phyloP scores from a whole-genome alignment of 1,140 invertebrate genomes.

The Camponotus pennsylvanicus region DNA sequence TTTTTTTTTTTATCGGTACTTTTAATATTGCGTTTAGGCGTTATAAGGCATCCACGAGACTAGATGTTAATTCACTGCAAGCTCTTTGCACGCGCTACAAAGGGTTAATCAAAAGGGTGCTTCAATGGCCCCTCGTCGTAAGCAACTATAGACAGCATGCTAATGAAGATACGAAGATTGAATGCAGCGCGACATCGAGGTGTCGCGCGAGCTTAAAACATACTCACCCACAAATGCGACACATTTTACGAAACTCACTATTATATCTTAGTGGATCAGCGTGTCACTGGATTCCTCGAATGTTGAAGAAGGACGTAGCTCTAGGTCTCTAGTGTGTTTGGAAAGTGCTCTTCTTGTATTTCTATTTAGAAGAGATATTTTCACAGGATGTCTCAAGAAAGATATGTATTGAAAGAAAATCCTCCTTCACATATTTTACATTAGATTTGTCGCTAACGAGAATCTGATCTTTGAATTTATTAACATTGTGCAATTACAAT shows the following conservation, averaged over 20 bases:
- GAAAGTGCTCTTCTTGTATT: neutral
- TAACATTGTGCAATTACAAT: constrained; percentile 12
- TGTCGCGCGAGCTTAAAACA: constrained; percentile 16
- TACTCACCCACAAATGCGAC: constrained; percentile 43
- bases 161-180: constrained; percentile 57
- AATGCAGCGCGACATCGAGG: constrained; percentile 16
- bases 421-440: neutral
- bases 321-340: neutral
- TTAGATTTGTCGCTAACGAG: neutral
- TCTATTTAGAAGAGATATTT: constrained; percentile 28
- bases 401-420: neutral
- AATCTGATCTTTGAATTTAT: constrained; percentile 19
- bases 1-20: neutral
- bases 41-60: constrained; percentile 10
- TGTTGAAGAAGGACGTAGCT: constrained; percentile 20
- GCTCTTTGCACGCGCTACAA: constrained; percentile 37
- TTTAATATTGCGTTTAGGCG: neutral
- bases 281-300: constrained; percentile 52
- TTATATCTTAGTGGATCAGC: constrained; percentile 47
- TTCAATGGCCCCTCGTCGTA: constrained; percentile 6
- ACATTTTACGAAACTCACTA: constrained; percentile 35
- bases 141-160: constrained; percentile 49
- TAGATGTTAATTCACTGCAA: neutral
- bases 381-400: neutral
- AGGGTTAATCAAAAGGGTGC: constrained; percentile 46